Evolutionary conservation across 2,113 vertebrate genomes (phyloP), one percentile per base, ranked within the genome.

Genomic region (Eurystomus gularis): DNA sequence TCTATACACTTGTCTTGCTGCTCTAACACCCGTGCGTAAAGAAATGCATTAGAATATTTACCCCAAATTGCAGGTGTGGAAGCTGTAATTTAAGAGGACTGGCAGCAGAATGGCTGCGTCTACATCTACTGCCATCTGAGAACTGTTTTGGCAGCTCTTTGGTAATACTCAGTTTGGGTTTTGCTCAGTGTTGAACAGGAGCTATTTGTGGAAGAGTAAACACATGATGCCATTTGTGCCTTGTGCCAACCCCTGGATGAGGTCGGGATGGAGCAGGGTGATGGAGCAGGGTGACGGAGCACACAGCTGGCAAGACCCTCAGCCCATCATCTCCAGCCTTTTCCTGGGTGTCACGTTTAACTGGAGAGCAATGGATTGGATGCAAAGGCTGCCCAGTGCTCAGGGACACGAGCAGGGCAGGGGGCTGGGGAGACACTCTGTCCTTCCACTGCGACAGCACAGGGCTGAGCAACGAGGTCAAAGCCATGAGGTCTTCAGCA

Each of bases 21-120:
- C 75, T 75, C 20, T 20, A 24, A 52, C 7, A 3, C 51, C 51
- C 5, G 1, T 3, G 20, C 12, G 13, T 31, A 33, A 58, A 58
- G 55, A 76, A 35, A 51, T 2, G 6, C 57, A 13, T 64, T 60
- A 54, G 44, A 64, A 9, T 49, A 26, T 37, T 69, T 69, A 44
- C 55, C 33, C 44, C 46, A 55, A 33, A 69, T 48, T 68, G 86
- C 96, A 91, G 96, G 93, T 90, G 87, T 64, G 69, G 57, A 78
- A 93, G 87, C 80, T 94, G 92, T 93, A 89, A 97, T 88, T 89
- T 58, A 92, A 96, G 92, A 77, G 46, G 81, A 49, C 73, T 52
- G 82, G 78, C 75, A 71, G 90, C 88, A 82, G 86, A 65, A 69
- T 57, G 70, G 71, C 92, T 69, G 37, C 49, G 39, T 23, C 6